Evolutionary conservation across 2,888 invertebrate genomes (phyloP), one percentile per base, ranked within the genome.

Genomic region (Eristalis arbustorum): DNA sequence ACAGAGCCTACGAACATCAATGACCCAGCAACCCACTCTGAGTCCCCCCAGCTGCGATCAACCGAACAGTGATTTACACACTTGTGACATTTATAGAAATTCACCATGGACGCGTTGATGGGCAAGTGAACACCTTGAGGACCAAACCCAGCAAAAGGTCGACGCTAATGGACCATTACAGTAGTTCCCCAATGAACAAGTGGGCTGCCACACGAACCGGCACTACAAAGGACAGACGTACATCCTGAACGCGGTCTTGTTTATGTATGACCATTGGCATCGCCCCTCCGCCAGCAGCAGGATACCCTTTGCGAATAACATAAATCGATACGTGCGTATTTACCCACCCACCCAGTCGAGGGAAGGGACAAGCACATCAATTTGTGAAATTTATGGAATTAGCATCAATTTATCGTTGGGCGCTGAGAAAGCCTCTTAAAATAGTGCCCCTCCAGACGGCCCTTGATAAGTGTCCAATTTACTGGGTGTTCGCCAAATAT

Each of bases 341-440:
- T 8, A 8, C 49, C 49, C 49, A 1, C 18, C 2, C 49, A 2
- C 18, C n/a, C n/a, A n/a, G 4, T 2, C 49, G 18, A 8, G 8
- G 3, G 8, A 18, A 22, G 57, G 69, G 34, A 69, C 69, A 69
- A 69, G 57, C 34, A 59, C 69, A 59, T 59, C 69, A 69, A 59
- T 69, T 69, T 69, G 31, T 37, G 57, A 57, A 67, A 67, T 67
- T 67, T 40, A 67, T 31, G 11, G 49, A 59, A 69, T 69, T 69
- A 37, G 59, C 59, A 69, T 37, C 57, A 59, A 37, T 69, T 71
- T 61, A 22, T 31, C n/a, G 25, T 31, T 31, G 28, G 23, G 25
- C 18, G 25, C 34, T 8, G 25, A 40, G 25, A 71, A 61, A 71
- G 71, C 61, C 71, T 71, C 71, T 71, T 71, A 71, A 71, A 71